A percentile compares a stretch with the other conserved stretches of the same genome.
These are phyloP conservation scores for Hirtodrosophila histrioides DNA, from an alignment of 2,888 invertebrate species.

Conservation along the genomic window DNA sequence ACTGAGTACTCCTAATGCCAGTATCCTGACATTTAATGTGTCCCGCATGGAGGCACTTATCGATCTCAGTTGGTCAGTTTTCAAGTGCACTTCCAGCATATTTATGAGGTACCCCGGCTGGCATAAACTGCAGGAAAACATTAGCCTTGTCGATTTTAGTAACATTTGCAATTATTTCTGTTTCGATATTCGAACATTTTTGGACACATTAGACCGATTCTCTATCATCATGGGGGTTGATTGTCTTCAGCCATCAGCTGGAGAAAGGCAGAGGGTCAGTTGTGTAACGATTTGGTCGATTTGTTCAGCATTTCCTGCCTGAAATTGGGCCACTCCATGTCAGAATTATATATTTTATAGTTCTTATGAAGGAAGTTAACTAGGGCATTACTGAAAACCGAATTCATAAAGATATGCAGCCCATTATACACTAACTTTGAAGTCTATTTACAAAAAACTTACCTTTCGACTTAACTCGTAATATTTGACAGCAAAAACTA, in stretches of 20 bases:
- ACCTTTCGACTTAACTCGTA: too few relatives aligned
- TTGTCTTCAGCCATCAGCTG: conserved; percentile 21
- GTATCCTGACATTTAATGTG: conserved; percentile 33
- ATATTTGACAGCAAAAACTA: too few relatives aligned
- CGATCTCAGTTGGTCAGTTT: conserved; percentile 40
- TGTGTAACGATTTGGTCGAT: conserved; percentile 50
- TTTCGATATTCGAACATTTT: conserved; percentile 22
- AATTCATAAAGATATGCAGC: too few relatives aligned
- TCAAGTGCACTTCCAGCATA: conserved; percentile 57
- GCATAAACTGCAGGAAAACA: conserved; percentile 42
- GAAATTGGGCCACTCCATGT: conserved; percentile 24
- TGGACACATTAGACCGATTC: conserved; percentile 10
- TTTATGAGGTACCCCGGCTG: conserved; percentile 46
- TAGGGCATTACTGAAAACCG: too few relatives aligned
- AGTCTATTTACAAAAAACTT: too few relatives aligned
- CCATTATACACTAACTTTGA: too few relatives aligned
- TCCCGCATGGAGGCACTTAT: conserved; percentile 56
- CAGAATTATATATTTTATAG: conserved; percentile 1
- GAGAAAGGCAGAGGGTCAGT: conserved; percentile 30
- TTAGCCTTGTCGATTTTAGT: conserved; percentile 56
- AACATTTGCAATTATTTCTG: conserved; percentile 66
- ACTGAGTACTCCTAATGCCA: conserved; percentile 29
- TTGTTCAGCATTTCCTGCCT: conserved; percentile 59
- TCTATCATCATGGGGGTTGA: conserved; percentile 32
- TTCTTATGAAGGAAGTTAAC: neutral